Base-by-base conservation (phyloP, 2,113 vertebrate species). In the Antigone vipio region DNA sequence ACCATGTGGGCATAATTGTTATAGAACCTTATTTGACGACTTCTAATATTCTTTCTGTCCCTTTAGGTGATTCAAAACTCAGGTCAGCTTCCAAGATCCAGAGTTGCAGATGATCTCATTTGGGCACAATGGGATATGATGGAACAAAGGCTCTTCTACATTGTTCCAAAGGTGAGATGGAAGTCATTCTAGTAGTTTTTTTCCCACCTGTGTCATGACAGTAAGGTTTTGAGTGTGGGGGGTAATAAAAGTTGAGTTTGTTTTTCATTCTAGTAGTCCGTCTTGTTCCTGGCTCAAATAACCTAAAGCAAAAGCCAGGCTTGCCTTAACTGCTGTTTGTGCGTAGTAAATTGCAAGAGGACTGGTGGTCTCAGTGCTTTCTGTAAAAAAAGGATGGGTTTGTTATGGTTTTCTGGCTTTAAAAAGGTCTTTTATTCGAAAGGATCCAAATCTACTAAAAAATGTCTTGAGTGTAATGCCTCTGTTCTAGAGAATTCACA, bases 91-190 rank as follows among this genome's bases (percentile, higher is more conserved):
- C 97, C 97, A 84, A 99, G 96, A 98, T 97, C 98, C 89, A 98
- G 97, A 96, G 97, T 99, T 90, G 98, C 93, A 15, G 99, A 99
- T 92, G 99, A 99, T 86, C 97, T 99, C 74, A 91, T 98, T 90
- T 99, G 99, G 99, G 98, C 98, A 81, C 99, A 99, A 77, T 99
- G 99, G 99, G 99, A 99, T 93, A 98, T 97, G 94, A 94, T 98
- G 87, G 97, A 98, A 34, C 99, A 99, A 92, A 99, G 99, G 89
- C 98, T 99, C 26, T 99, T 99, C 97, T 99, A 98, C 95, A 97
- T 99, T 96, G 96, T 98, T 20, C 91, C 95, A 52, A 98, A 98
- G 98, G 99, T 99, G 97, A 95, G 96, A 80, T 52, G 58, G 68
- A 88, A 78, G 58, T 81, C 24, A 45, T 58, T 77, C 53, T 47